Conservation (phyloP, 2,113 vertebrate genomes). For the zebrafish (Danio rerio) region DNA sequence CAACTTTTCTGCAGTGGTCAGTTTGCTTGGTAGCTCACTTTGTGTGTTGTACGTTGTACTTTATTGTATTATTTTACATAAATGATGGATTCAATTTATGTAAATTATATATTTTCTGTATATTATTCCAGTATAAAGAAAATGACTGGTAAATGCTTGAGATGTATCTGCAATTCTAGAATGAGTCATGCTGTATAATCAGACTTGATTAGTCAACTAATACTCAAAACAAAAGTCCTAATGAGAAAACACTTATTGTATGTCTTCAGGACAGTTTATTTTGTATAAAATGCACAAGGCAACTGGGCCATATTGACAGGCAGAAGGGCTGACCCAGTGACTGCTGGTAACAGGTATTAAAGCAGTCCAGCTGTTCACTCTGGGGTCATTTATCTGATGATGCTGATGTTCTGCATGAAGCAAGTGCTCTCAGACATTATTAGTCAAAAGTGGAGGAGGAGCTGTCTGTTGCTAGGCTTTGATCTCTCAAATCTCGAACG, state of each 20-base stretch:
- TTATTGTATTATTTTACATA: no score
- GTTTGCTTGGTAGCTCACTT: no score
- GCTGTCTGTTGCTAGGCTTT: conserved; percentile 18
- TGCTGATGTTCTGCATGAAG: conserved; percentile 32
- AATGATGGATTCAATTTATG: no score
- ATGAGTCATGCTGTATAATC: no score
- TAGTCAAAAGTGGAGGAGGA: conserved; percentile 28
- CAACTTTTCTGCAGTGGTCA: no score
- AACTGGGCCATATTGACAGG: conserved; percentile 22
- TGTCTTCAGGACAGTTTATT: conserved; percentile 17
- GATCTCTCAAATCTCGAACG: conserved; percentile 14
- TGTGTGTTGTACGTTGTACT: no score
- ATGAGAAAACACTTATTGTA: neutral
- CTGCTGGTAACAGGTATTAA: conserved; percentile 46
- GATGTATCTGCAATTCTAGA: no score
- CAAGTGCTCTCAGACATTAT: conserved; percentile 36
- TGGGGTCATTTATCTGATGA: conserved; percentile 32
- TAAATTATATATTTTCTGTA: no score
- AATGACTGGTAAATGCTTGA: no score
- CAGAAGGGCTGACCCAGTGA: conserved; percentile 36
- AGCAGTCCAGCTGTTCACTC: conserved; percentile 48
- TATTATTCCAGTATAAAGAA: no score
- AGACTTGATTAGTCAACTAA: no score
- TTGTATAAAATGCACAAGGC: neutral
- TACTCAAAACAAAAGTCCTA: neutral